Percentiles rank a stretch among this genome's conserved stretches.
Conservation (phyloP, 2,888 invertebrate species). For the Thyatira batis region DNA sequence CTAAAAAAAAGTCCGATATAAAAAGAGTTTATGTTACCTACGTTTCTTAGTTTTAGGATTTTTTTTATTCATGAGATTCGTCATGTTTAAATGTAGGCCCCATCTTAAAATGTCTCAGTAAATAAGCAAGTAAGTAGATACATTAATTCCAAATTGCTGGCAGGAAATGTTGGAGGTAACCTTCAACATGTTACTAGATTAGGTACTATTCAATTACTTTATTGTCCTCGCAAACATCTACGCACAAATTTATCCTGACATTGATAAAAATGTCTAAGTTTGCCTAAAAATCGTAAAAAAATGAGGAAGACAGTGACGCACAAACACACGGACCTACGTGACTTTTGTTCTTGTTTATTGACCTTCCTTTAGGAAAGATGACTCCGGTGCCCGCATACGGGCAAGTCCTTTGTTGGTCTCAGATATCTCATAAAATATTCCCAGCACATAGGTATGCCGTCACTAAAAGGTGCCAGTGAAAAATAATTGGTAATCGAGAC, state of each 20-base stretch:
- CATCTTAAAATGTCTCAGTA: too few relatives aligned
- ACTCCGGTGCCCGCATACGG: conserved; percentile 13
- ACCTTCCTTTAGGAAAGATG: conserved; percentile 25
- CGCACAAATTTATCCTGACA: not conserved
- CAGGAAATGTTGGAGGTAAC: too few relatives aligned
- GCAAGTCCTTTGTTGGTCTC: conserved; percentile 15
- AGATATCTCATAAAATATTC: conserved; percentile 23
- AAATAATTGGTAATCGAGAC: conserved; percentile 36
- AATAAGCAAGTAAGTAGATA: too few relatives aligned
- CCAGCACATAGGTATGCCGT: conserved; percentile 21
- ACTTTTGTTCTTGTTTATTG: conserved; percentile 12
- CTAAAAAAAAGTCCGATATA: too few relatives aligned
- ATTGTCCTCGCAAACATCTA: not conserved
- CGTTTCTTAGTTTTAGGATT: too few relatives aligned
- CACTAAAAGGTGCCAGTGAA: conserved; percentile 21
- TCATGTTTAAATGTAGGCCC: too few relatives aligned
- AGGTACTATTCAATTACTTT: not conserved
- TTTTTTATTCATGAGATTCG: too few relatives aligned
- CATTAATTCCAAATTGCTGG: too few relatives aligned
- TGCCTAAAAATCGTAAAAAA: not conserved
- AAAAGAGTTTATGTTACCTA: too few relatives aligned
- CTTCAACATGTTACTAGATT: not conserved
- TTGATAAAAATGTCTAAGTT: not conserved
- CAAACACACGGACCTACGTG: conserved; percentile 14
- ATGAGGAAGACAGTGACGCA: conserved; percentile 1